Percentiles rank a stretch among this genome's conserved stretches.
phyloP scores from a whole-genome alignment of 2,888 invertebrate genomes.

The Gastrophysa polygoni region DNA sequence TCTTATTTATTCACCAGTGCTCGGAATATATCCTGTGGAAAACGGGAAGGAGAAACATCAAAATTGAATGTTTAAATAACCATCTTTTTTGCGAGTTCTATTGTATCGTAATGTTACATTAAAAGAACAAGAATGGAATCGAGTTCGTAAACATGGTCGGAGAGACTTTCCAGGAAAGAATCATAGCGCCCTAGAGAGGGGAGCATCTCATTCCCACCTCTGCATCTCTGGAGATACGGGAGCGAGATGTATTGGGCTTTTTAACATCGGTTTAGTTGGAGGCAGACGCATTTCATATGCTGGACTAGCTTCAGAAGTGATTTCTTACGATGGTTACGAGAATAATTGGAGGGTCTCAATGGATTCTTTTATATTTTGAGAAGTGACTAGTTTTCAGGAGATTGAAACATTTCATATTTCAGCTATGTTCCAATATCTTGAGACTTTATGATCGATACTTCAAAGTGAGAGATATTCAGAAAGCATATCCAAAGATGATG shows the following conservation, averaged over 20 bases:
- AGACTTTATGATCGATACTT: too few relatives aligned
- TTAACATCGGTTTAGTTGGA: slow-evolving; percentile 55
- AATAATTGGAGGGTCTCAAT: too few relatives aligned
- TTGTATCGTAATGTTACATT: slow-evolving; percentile 58
- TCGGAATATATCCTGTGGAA: slow-evolving; percentile 18
- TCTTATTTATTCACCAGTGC: slow-evolving; percentile 8
- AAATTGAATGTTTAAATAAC: slow-evolving; percentile 53
- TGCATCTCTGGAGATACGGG: slow-evolving; percentile 53
- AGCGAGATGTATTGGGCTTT: slow-evolving; percentile 56
- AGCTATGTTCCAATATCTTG: too few relatives aligned
- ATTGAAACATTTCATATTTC: too few relatives aligned
- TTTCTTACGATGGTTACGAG: neutral
- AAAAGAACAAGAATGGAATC: slow-evolving; percentile 57
- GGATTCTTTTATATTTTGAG: too few relatives aligned
- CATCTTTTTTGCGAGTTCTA: slow-evolving; percentile 51
- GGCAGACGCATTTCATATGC: slow-evolving; percentile 12
- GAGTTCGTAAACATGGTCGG: slow-evolving; percentile 56
- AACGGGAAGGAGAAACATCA: slow-evolving; percentile 30
- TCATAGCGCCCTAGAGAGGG: slow-evolving; percentile 58
- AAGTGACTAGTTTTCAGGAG: too few relatives aligned
- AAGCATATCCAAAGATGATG: too few relatives aligned
- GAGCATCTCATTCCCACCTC: slow-evolving; percentile 55
- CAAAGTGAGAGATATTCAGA: too few relatives aligned
- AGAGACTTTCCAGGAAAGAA: slow-evolving; percentile 55
- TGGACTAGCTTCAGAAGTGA: slow-evolving; percentile 1